Evolutionary conservation across 2,888 invertebrate genomes (phyloP).

Genomic region (Odontomyia ornata): DNA sequence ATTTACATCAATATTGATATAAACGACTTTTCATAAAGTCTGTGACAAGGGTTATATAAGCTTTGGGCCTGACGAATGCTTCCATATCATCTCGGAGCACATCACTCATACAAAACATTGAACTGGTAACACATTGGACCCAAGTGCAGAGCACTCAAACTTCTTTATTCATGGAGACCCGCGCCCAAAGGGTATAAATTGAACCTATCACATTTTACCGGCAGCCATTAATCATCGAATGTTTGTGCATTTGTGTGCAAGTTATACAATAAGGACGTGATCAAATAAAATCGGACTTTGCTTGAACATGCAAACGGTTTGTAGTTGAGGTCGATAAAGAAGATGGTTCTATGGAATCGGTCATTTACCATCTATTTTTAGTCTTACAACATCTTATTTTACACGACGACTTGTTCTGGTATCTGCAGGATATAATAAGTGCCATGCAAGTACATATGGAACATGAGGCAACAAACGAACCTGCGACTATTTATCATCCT

Average conservation of each 20-base stretch:
- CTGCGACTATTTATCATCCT: slow-evolving; percentile 34
- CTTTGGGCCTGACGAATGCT: no score
- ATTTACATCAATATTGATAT: no score
- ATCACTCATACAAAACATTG: not conserved
- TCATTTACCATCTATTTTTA: slow-evolving; percentile 18
- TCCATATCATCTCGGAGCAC: no score
- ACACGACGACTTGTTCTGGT: not conserved
- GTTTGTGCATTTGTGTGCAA: slow-evolving; percentile 44
- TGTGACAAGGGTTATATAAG: no score
- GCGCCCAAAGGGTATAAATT: slow-evolving; percentile 34
- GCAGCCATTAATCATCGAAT: slow-evolving; percentile 44
- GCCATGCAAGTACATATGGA: slow-evolving; percentile 8
- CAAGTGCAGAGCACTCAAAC: not conserved
- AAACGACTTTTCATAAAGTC: no score
- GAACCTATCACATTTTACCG: slow-evolving; percentile 45
- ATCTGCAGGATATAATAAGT: slow-evolving; percentile 8
- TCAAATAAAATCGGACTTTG: slow-evolving; percentile 44
- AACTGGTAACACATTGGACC: slow-evolving; percentile 10
- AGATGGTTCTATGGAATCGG: slow-evolving; percentile 5
- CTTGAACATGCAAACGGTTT: slow-evolving; percentile 30
- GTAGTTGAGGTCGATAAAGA: slow-evolving; percentile 4
- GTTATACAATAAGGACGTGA: slow-evolving; percentile 43
- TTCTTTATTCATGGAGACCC: slow-evolving; percentile 4
- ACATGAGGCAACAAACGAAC: slow-evolving; percentile 20
- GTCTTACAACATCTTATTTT: not conserved